Percentiles rank a stretch among this genome's conserved stretches.
phyloP scores from a whole-genome alignment of 2,888 invertebrate species.

The Amphimallon solstitiale region DNA sequence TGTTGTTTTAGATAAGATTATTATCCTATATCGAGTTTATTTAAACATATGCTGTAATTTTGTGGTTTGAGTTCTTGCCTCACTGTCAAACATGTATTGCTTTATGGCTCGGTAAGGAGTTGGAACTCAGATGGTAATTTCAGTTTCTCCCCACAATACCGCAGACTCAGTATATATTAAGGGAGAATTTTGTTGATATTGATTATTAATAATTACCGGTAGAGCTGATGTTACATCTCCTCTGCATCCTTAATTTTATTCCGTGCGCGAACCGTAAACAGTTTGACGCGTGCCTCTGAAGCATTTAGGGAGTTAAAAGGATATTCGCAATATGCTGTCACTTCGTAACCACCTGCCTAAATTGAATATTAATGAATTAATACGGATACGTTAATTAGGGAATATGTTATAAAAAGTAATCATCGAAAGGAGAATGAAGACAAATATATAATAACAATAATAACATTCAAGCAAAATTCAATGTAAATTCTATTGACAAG shows the following conservation, averaged over 20 bases:
- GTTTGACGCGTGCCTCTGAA: slow-evolving; percentile 27
- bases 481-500: too few relatives aligned
- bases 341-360: slow-evolving; percentile 3
- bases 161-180: background rate
- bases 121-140: background rate
- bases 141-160: background rate
- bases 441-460: too few relatives aligned
- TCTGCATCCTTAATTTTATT: slow-evolving; percentile 32
- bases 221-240: slow-evolving; percentile 1
- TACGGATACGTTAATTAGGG: background rate
- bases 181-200: slow-evolving; percentile 18
- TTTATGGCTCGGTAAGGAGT: background rate
- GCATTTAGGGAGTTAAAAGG: slow-evolving; percentile 34
- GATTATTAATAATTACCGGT: slow-evolving; percentile 30
- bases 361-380: slow-evolving; percentile 10
- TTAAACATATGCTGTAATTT: too few relatives aligned
- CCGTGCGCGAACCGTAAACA: slow-evolving; percentile 35
- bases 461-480: too few relatives aligned
- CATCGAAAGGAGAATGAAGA: too few relatives aligned
- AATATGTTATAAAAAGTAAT: too few relatives aligned
- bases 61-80: too few relatives aligned
- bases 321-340: slow-evolving; percentile 12
- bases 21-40: too few relatives aligned
- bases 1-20: too few relatives aligned
- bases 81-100: too few relatives aligned